phyloP scores from a whole-genome alignment of 2,113 vertebrate genomes.

The Serilophus lunatus region DNA sequence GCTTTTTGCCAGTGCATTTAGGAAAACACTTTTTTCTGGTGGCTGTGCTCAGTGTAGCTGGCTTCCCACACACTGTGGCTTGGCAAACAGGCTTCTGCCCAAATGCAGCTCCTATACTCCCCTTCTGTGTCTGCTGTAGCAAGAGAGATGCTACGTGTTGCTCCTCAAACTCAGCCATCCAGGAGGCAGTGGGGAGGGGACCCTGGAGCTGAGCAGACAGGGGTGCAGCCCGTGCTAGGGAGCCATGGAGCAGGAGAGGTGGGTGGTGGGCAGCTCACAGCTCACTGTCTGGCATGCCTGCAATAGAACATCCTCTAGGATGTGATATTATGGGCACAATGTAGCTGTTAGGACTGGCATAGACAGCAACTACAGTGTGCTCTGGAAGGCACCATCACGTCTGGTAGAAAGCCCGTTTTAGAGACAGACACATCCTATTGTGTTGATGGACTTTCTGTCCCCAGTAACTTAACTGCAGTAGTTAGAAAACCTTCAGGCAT shows the following conservation, averaged over 20 bases:
- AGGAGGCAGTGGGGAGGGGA: neutral
- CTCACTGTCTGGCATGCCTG: neutral
- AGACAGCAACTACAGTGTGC: neutral
- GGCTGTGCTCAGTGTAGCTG: accelerated
- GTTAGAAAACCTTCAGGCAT: neutral
- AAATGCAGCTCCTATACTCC: neutral
- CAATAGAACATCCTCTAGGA: neutral
- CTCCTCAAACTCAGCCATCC: neutral
- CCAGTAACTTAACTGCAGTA: neutral
- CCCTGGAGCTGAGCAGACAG: accelerated
- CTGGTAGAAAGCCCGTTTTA: neutral
- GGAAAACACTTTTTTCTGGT: neutral
- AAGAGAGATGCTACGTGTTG: neutral
- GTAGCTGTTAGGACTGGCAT: neutral
- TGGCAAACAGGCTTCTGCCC: neutral
- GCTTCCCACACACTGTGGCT: accelerated
- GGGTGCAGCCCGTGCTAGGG: accelerated
- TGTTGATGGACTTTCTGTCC: neutral
- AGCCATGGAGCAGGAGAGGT: neutral
- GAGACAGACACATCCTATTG: neutral
- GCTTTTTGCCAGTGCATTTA: neutral
- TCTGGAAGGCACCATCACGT: neutral
- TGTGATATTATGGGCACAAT: accelerated
- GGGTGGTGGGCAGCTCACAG: neutral
- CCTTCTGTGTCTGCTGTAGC: neutral